Base-by-base conservation (phyloP, 1,140 invertebrate species). In the Hyphantria cunea region DNA sequence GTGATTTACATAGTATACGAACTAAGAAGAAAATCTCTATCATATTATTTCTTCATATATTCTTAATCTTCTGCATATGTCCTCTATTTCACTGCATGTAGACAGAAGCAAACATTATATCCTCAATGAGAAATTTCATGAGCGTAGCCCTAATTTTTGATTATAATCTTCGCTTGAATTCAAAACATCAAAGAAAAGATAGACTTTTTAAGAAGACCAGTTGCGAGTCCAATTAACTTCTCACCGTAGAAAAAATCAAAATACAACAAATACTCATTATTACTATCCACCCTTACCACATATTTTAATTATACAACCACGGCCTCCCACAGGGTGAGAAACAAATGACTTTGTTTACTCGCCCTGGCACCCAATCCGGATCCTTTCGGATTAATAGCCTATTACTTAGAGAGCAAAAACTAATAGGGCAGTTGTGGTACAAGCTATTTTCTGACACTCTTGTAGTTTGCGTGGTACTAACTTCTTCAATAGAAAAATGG, bases 291-390 rank as follows among this genome's bases (percentile, higher is more conserved):
- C n/a, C 9, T 25, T 33, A 32, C 39, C 25, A 54, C 25, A 39
- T 10, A 12, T 55, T 25, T 7, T 55, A 55, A 55, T 55, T 55
- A 55, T 31, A 32, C 53, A 47, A 45, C 45, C 53, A 55, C 37
- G 14, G 25, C 14, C 14, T 9, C 5, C 34, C 41, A 44, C 41
- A 44, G 52, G 53, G 42, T 9, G 53, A 47, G 53, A 55, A 45
- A 55, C 53, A 55, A 55, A 55, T 55, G 53, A 47, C 41, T 55
- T 55, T 55, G 53, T 55, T 55, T 55, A 55, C 53, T 45, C 53
- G 41, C 8, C 8, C 10, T n/a, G 10, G 39, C 52, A 32, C 31
- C 25, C 52, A 54, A 54, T 54, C 52, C 42, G 25, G 39, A 15
- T 31, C n/a, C 14, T 11, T n/a, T 32, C n/a, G 14, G 52, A 54